phyloP scores from a whole-genome alignment of 2,797 vertebrate genomes.

The Nannoperca australis region DNA sequence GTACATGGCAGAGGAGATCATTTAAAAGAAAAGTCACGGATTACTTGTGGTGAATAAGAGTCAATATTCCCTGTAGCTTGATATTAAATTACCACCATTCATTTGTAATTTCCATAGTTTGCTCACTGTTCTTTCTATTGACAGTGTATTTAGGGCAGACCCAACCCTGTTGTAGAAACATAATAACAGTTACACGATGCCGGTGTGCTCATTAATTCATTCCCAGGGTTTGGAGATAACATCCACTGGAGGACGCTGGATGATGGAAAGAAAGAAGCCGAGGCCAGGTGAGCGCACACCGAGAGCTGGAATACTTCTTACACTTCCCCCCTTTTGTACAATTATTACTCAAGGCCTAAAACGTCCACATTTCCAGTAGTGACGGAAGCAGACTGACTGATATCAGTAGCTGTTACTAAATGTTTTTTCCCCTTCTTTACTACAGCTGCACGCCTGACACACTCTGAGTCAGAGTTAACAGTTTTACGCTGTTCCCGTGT shows the following conservation, averaged over 20 bases:
- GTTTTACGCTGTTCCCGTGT: not conserved
- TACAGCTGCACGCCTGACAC: not conserved
- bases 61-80: not conserved
- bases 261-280: conserved; percentile 95
- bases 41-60: not conserved
- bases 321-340: conserved; percentile 8
- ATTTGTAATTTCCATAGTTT: conserved; percentile 18
- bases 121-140: conserved; percentile 15
- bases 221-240: conserved; percentile 95
- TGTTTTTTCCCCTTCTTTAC: not conserved
- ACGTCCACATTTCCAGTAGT: not conserved
- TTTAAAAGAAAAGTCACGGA: not conserved
- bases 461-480: too few relatives aligned
- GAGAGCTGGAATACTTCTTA: conserved; percentile 5
- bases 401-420: not conserved
- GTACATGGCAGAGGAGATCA: not conserved
- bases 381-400: not conserved
- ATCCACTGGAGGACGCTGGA: conserved; percentile 97
- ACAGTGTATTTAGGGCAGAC: conserved; percentile 47
- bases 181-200: conserved; percentile 29
- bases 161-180: conserved; percentile 49
- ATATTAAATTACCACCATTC: conserved; percentile 41
- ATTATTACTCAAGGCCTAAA: not conserved
- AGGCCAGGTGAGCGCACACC: conserved; percentile 88
- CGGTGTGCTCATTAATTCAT: conserved; percentile 11